phyloP scores from a whole-genome alignment of 2,797 vertebrate genomes.

The Thaleichthys pacificus region DNA sequence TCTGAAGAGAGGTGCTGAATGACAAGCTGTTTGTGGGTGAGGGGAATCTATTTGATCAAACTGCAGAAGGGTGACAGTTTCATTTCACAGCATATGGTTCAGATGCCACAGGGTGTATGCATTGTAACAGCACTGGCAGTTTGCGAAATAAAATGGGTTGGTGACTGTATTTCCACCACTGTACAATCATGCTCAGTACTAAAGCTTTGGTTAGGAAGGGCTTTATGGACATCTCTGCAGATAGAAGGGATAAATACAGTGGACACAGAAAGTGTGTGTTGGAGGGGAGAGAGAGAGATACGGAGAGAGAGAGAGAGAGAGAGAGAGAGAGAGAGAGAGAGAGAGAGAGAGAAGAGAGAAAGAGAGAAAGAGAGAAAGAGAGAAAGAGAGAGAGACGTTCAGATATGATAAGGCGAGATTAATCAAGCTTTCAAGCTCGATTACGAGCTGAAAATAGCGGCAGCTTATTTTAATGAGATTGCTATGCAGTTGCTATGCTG shows the following conservation, averaged over 20 bases:
- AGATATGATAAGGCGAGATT: conserved; percentile 71
- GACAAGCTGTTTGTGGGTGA: neutral
- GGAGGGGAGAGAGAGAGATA: neutral
- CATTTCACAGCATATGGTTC: too few relatives aligned
- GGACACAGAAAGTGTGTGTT: neutral
- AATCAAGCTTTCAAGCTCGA: conserved; percentile 82
- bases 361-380: neutral
- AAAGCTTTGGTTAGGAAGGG: neutral
- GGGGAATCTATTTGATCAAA: neutral
- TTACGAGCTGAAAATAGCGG: conserved; percentile 85
- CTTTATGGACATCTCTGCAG: neutral
- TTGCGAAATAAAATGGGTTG: too few relatives aligned
- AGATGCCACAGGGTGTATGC: too few relatives aligned
- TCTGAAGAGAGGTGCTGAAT: neutral
- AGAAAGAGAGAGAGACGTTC: neutral
- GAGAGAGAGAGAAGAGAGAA: neutral
- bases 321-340: too few relatives aligned
- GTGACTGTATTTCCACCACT: neutral
- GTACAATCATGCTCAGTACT: neutral
- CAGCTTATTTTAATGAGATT: conserved; percentile 89
- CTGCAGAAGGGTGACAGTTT: too few relatives aligned
- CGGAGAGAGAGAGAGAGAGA: too few relatives aligned
- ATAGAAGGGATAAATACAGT: neutral
- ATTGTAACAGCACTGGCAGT: too few relatives aligned
- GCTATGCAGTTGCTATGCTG: conserved; percentile 69